These are phyloP conservation scores for Cygnus buccinator DNA, from an alignment of 2,113 vertebrate genomes.

Conservation along the genomic window DNA sequence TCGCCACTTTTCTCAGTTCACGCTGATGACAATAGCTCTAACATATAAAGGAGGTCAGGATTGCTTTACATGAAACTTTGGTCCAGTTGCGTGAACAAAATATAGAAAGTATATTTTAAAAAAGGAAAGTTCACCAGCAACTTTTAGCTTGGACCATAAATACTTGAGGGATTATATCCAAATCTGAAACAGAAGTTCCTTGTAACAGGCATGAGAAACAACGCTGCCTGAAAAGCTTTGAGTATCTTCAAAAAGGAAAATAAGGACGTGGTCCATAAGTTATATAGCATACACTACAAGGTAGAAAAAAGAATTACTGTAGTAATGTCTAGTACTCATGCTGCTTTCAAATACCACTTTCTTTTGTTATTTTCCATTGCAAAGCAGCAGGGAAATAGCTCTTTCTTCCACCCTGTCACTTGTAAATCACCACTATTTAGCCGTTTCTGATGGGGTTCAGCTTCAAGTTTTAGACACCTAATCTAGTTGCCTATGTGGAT, in stretches of 20 bases:
- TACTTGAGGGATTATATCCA: not conserved
- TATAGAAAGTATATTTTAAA: not conserved
- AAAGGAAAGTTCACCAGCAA: not conserved
- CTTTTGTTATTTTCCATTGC: not conserved
- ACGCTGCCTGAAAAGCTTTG: not conserved
- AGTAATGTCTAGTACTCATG: not conserved
- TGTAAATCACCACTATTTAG: not conserved
- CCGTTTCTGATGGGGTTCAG: not conserved
- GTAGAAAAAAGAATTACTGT: rapidly evolving
- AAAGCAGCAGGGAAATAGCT: not conserved
- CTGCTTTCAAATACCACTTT: not conserved
- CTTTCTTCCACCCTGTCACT: rapidly evolving
- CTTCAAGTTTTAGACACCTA: not conserved
- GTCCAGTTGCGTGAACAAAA: not conserved
- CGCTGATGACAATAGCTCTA: not conserved
- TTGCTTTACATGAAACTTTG: not conserved
- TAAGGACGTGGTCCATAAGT: not conserved
- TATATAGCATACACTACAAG: not conserved
- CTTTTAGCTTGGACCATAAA: not conserved
- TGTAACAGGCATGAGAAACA: not conserved
- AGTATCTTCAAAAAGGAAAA: not conserved
- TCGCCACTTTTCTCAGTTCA: not conserved
- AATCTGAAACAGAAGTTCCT: not conserved
- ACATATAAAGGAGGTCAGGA: not conserved
- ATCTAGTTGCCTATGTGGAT: not conserved